Conservation (phyloP, 2,113 vertebrate genomes). For the Excalfactoria chinensis region DNA sequence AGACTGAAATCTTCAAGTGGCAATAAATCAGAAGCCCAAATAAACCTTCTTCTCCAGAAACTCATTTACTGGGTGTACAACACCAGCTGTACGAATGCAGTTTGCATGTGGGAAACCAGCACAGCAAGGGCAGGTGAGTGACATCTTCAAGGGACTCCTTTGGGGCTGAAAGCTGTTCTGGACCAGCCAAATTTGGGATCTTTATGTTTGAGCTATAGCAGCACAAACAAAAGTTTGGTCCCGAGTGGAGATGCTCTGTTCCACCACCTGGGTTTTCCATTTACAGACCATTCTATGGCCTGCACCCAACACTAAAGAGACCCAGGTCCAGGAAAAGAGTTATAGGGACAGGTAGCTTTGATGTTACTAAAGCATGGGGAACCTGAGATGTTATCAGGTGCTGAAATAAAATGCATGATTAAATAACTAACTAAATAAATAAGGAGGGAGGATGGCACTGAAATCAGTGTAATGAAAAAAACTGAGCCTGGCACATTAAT, state of each 20-base stretch:
- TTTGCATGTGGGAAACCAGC: background rate
- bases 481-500: background rate
- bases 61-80: background rate
- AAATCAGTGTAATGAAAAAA: background rate
- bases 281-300: background rate
- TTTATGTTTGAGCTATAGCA: background rate
- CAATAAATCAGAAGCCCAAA: background rate
- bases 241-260: background rate
- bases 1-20: background rate
- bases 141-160: background rate
- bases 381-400: background rate
- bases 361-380: background rate
- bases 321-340: background rate
- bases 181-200: background rate
- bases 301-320: background rate
- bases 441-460: accelerated
- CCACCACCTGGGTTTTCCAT: background rate
- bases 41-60: background rate
- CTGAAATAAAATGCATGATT: background rate
- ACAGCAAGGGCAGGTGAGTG: background rate
- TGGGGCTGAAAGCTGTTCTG: background rate
- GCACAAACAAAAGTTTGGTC: background rate
- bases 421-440: background rate
- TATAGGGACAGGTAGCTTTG: background rate
- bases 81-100: background rate